phyloP scores from a whole-genome alignment of 2,113 vertebrate genomes.

The Notothenia coriiceps region DNA sequence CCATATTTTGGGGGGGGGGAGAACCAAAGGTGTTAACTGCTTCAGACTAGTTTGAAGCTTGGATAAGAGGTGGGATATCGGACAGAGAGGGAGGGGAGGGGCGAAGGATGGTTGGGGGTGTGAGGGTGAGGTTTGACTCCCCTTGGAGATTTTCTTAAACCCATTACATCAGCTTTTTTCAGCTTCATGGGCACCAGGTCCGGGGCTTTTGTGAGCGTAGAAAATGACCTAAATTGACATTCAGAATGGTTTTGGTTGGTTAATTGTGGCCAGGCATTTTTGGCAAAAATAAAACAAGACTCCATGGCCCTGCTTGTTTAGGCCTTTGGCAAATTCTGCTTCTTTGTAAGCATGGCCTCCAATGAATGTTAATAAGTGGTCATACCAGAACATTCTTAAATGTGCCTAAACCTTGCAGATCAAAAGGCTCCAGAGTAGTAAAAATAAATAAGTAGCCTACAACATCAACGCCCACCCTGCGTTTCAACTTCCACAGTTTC shows the following conservation, averaged over 20 bases:
- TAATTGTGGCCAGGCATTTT: slow-evolving; percentile 71
- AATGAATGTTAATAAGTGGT: slow-evolving; percentile 30
- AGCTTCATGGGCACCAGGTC: slow-evolving; percentile 79
- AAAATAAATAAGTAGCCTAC: neutral
- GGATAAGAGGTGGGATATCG: slow-evolving; percentile 37
- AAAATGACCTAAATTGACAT: slow-evolving; percentile 85
- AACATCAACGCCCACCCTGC: slow-evolving; percentile 24
- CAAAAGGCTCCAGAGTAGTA: slow-evolving; percentile 6
- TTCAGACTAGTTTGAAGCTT: slow-evolving; percentile 41
- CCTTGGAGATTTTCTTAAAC: slow-evolving; percentile 84
- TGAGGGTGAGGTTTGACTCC: slow-evolving; percentile 74
- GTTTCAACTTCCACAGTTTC: slow-evolving; percentile 36
- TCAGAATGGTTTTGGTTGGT: slow-evolving; percentile 69
- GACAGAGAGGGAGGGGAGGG: slow-evolving; percentile 16
- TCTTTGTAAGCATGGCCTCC: slow-evolving; percentile 23
- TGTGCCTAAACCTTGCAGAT: slow-evolving; percentile 4
- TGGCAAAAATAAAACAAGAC: slow-evolving; percentile 71
- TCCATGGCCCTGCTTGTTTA: slow-evolving; percentile 51
- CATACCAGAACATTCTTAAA: slow-evolving; percentile 12
- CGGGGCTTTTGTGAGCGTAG: slow-evolving; percentile 78
- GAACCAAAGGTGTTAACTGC: slow-evolving; percentile 41
- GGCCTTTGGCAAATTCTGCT: slow-evolving; percentile 24
- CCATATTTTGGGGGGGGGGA: slow-evolving; percentile 43
- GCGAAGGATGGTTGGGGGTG: slow-evolving; percentile 18
- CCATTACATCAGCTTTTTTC: slow-evolving; percentile 86